These are phyloP conservation scores for Eupeodes latifasciatus DNA, from an alignment of 2,888 invertebrate genomes.

Conservation along the genomic window DNA sequence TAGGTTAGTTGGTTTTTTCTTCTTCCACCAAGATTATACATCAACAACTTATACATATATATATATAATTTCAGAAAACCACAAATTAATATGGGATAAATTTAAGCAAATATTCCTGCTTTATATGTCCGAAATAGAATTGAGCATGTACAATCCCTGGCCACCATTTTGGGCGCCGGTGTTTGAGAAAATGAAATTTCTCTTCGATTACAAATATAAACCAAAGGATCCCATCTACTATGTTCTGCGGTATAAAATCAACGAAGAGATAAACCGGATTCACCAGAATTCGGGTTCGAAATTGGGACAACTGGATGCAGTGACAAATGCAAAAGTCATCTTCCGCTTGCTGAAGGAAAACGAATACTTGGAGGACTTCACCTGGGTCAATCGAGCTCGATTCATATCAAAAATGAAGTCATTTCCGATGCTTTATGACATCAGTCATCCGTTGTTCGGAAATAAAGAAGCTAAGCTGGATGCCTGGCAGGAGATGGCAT, in stretches of 20 bases:
- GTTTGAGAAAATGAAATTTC: constrained; percentile 49
- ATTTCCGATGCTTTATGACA: constrained; percentile 57
- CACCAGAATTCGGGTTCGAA: neutral
- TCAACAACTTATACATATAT: too few relatives aligned
- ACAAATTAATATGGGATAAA: constrained; percentile 65
- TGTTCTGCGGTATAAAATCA: constrained; percentile 47
- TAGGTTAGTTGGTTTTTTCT: constrained; percentile 21
- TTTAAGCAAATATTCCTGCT: constrained; percentile 54
- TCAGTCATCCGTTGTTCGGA: constrained; percentile 54
- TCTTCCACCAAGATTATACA: too few relatives aligned
- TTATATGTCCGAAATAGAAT: constrained; percentile 65
- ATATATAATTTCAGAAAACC: constrained; percentile 47
- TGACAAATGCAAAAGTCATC: constrained; percentile 46
- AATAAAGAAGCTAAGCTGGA: constrained; percentile 55
- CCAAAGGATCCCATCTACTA: constrained; percentile 60
- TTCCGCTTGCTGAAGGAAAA: constrained; percentile 61
- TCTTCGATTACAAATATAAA: constrained; percentile 44
- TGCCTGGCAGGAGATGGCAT: constrained; percentile 69
- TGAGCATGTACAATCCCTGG: constrained; percentile 65
- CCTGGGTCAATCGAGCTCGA: constrained; percentile 64
- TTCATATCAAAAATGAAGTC: constrained; percentile 59
- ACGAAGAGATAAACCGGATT: neutral
- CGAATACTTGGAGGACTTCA: constrained; percentile 60
- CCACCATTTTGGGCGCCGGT: constrained; percentile 58
- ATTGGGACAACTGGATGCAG: constrained; percentile 19